Conservation (phyloP, 64 coral and sea anemone species). For the Platygyra sinensis region DNA sequence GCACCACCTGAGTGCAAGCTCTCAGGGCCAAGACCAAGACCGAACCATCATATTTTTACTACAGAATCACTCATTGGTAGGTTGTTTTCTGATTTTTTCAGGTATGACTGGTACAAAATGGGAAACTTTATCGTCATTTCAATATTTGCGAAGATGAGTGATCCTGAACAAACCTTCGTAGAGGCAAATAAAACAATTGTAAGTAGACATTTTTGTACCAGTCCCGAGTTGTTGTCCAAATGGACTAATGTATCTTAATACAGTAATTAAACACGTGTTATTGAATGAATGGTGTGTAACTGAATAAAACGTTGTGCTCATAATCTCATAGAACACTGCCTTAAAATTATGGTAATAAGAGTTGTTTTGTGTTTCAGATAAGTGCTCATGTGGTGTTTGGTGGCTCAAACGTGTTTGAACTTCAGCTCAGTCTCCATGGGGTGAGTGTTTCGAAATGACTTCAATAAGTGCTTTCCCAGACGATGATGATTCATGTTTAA, state of each 20-base stretch:
- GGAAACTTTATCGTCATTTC: conserved; percentile 87
- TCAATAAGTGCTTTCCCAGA: no score
- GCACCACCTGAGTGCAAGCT: no score
- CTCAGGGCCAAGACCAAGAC: not conserved
- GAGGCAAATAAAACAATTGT: conserved; percentile 88
- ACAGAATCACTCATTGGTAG: not conserved
- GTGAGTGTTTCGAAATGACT: conserved; percentile 22
- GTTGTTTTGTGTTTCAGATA: not conserved
- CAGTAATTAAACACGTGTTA: no score
- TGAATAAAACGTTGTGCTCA: no score
- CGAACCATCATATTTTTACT: no score
- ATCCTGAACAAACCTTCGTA: conserved; percentile 82
- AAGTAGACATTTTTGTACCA: conserved; percentile 23
- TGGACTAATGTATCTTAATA: no score
- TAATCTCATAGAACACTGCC: no score
- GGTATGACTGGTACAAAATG: conserved; percentile 98
- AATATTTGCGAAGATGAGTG: conserved; percentile 83
- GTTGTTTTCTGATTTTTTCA: conserved; percentile 22
- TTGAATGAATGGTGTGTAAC: no score
- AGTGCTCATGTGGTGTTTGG: conserved; percentile 35
- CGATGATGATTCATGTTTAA: no score
- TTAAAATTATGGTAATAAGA: not conserved
- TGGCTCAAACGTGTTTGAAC: conserved; percentile 49
- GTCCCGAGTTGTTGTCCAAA: not conserved
- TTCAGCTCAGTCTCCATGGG: conserved; percentile 43